A percentile compares a stretch with the other conserved stretches of the same genome.
phyloP scores from a whole-genome alignment of 2,888 invertebrate genomes.

The Theretra japonica region DNA sequence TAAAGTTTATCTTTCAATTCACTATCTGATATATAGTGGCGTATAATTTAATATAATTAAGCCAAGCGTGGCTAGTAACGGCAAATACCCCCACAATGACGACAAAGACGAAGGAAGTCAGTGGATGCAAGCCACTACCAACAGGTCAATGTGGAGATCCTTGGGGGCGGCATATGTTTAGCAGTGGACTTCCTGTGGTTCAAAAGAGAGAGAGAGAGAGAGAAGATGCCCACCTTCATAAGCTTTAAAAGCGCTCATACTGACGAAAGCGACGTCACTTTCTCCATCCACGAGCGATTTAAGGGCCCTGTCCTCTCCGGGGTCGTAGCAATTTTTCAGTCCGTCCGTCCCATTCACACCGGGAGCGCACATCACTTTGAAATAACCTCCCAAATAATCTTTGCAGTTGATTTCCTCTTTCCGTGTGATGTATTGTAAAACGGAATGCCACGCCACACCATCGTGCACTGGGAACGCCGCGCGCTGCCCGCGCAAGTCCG shows the following conservation, averaged over 20 bases:
- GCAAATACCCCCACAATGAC: too few species aligned
- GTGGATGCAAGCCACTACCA: too few species aligned
- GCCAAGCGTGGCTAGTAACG: too few species aligned
- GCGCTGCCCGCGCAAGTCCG: constrained; percentile 88
- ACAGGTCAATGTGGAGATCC: too few species aligned
- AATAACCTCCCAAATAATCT: constrained; percentile 83
- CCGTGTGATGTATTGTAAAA: constrained; percentile 72
- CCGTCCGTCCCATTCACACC: constrained; percentile 53
- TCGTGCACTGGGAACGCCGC: constrained; percentile 93
- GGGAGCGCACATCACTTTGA: constrained; percentile 88
- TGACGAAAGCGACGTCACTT: constrained; percentile 92
- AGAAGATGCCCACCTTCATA: constrained; percentile 82
- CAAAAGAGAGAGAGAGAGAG: too few species aligned
- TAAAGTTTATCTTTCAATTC: not conserved
- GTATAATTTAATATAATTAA: not conserved
- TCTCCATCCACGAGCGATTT: constrained; percentile 87
- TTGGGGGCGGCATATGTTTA: too few species aligned
- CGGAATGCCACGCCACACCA: constrained; percentile 88
- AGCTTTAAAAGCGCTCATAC: constrained; percentile 85
- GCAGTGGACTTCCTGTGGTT: too few species aligned
- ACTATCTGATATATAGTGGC: too few species aligned
- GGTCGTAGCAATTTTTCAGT: constrained; percentile 64
- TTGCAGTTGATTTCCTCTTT: constrained; percentile 72
- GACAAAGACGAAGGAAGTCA: too few species aligned
- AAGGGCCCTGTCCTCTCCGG: constrained; percentile 87